Evolutionary conservation across 1,140 invertebrate genomes (phyloP).

Genomic region (Saxidomus purpurata): DNA sequence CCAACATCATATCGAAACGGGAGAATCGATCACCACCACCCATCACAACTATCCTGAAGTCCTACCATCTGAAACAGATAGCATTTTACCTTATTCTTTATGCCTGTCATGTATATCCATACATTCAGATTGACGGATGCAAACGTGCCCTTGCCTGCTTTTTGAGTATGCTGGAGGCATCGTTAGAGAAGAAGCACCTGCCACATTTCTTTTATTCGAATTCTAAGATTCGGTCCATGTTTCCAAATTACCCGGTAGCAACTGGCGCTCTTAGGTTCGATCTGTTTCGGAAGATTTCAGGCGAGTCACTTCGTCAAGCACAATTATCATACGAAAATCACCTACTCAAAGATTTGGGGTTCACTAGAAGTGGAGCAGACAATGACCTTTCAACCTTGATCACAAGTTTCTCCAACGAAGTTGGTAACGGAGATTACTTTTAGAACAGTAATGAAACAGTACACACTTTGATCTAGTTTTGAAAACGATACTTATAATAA

Average conservation of each 20-base stretch:
- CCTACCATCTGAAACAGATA: constrained; percentile 27
- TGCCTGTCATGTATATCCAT: not conserved
- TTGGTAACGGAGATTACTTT: not conserved
- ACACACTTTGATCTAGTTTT: too few species aligned
- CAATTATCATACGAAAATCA: not conserved
- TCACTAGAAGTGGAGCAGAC: not conserved
- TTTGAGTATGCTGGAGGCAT: not conserved
- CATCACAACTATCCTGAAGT: not conserved
- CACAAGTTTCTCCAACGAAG: not conserved
- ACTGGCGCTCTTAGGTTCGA: not conserved
- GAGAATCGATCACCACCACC: not conserved
- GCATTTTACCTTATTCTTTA: constrained; percentile 41
- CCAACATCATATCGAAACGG: not conserved
- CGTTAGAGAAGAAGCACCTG: constrained; percentile 25
- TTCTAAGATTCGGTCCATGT: not conserved
- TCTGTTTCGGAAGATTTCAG: not conserved
- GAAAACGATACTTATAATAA: too few species aligned
- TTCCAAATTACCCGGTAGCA: not conserved
- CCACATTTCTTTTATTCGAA: constrained; percentile 59
- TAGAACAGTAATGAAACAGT: not conserved
- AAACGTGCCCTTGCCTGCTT: constrained; percentile 10
- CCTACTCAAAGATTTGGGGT: not conserved
- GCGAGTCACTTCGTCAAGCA: not conserved
- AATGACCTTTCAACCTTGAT: not conserved
- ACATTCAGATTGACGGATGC: not conserved